These are phyloP conservation scores for Poecilia latipinna DNA, from an alignment of 2,113 vertebrate genomes.

Conservation along the genomic window DNA sequence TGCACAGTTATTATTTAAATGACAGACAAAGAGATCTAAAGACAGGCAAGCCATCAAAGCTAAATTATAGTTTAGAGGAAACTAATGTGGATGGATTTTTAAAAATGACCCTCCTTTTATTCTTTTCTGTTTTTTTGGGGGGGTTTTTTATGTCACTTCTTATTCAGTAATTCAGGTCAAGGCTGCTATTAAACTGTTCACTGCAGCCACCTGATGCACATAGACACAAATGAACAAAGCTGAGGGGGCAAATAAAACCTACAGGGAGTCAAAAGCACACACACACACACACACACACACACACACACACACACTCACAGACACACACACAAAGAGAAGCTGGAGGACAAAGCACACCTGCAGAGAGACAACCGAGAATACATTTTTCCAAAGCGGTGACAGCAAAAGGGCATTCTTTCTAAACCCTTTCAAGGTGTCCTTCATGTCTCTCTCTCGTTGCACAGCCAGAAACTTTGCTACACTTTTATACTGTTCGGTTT, in stretches of 20 bases:
- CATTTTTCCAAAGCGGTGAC: conserved; percentile 12
- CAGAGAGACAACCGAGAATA: conserved; percentile 12
- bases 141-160: conserved; percentile 43
- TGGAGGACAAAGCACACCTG: conserved; percentile 33
- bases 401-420: conserved; percentile 28
- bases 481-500: conserved; percentile 1
- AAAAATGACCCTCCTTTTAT: conserved; percentile 34
- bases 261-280: conserved; percentile 30
- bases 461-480: conserved; percentile 2
- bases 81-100: conserved; percentile 28
- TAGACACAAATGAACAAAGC: background rate
- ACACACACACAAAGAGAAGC: conserved; percentile 13
- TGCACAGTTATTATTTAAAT: no score
- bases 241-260: conserved; percentile 28
- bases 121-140: no score
- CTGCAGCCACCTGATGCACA: conserved; percentile 41
- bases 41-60: background rate
- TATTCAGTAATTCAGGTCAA: conserved; percentile 49
- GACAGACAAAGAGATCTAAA: no score
- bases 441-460: conserved; percentile 3
- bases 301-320: no score
- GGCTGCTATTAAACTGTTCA: conserved; percentile 64
- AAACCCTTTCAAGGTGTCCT: conserved; percentile 34
- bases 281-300: no score
- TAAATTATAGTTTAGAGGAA: background rate